These are phyloP conservation scores for Xestia rhomboidea DNA, from an alignment of 2,888 invertebrate genomes.

Conservation along the genomic window DNA sequence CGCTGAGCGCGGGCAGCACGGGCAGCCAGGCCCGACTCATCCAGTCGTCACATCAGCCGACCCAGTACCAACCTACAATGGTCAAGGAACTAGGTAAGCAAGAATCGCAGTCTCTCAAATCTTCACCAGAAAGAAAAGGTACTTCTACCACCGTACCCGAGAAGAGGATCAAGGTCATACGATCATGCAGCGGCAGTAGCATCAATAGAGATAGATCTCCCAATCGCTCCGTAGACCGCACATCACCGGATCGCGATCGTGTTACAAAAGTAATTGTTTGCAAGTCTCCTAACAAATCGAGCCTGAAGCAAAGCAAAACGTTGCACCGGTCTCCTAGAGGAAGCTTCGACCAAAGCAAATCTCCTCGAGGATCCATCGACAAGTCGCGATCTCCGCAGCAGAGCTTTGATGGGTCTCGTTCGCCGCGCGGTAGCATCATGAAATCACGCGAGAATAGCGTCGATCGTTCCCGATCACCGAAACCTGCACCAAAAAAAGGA, in stretches of 20 bases:
- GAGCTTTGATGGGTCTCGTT: slow-evolving; percentile 89
- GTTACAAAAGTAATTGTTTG: slow-evolving; percentile 89
- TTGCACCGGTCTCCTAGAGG: slow-evolving; percentile 89
- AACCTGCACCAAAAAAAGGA: slow-evolving; percentile 88
- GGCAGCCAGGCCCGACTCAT: slow-evolving; percentile 98
- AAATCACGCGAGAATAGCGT: slow-evolving; percentile 87
- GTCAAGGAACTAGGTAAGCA: slow-evolving; percentile 97
- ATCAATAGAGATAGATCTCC: slow-evolving; percentile 88
- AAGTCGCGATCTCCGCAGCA: slow-evolving; percentile 90
- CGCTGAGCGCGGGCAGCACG: slow-evolving; percentile 97
- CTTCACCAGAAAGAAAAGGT: slow-evolving; percentile 86
- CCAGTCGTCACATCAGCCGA: slow-evolving; percentile 98
- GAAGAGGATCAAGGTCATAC: slow-evolving; percentile 87
- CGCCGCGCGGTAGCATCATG: slow-evolving; percentile 88
- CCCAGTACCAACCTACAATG: slow-evolving; percentile 96
- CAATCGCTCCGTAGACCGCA: slow-evolving; percentile 77
- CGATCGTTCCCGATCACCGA: slow-evolving; percentile 86
- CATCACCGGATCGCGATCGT: slow-evolving; percentile 85
- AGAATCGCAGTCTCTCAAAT: slow-evolving; percentile 89
- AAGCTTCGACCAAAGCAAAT: slow-evolving; percentile 88
- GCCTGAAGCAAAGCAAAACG: slow-evolving; percentile 84
- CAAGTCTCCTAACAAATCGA: slow-evolving; percentile 89
- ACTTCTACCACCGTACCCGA: slow-evolving; percentile 74
- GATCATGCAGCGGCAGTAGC: slow-evolving; percentile 90
- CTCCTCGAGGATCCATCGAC: slow-evolving; percentile 91